phyloP scores from a whole-genome alignment of 2,888 invertebrate species.

The Dimorphilus gyrociliatus region DNA sequence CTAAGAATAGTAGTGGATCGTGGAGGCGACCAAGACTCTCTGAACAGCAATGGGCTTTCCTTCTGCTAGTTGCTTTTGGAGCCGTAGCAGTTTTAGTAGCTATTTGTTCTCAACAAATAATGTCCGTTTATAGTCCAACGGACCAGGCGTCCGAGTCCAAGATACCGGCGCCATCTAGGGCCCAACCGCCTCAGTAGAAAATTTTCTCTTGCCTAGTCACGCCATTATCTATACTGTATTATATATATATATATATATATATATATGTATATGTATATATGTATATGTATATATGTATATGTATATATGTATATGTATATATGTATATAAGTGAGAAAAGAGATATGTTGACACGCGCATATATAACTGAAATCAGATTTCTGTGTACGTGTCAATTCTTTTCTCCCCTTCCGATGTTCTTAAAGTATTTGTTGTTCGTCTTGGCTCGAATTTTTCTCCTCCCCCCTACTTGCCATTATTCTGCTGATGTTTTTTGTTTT shows the following conservation, averaged over 20 bases:
- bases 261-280: slow-evolving; percentile 1
- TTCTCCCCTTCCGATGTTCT: too few species aligned
- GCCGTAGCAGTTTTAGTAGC: slow-evolving; percentile 48
- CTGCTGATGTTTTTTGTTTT: too few species aligned
- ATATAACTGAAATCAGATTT: not conserved
- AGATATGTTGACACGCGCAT: not conserved
- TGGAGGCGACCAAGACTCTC: too few species aligned
- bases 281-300: slow-evolving; percentile 1
- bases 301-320: slow-evolving; percentile 1
- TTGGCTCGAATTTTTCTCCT: too few species aligned
- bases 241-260: slow-evolving; percentile 1
- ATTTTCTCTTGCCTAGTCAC: not conserved
- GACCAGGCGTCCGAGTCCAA: too few species aligned
- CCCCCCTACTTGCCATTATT: too few species aligned
- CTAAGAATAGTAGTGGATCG: slow-evolving; percentile 1
- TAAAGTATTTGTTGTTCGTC: too few species aligned
- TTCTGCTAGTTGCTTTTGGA: slow-evolving; percentile 47
- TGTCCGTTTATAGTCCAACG: slow-evolving; percentile 10
- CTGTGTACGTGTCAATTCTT: not conserved
- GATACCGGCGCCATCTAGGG: too few species aligned
- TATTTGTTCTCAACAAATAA: slow-evolving; percentile 43
- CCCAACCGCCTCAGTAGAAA: slow-evolving; percentile 2
- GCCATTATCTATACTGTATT: not conserved
- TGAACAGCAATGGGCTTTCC: slow-evolving; percentile 49
- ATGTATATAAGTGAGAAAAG: not conserved